Conservation (phyloP, 2,797 vertebrate genomes). For the Hapalemur alaotrensis region DNA sequence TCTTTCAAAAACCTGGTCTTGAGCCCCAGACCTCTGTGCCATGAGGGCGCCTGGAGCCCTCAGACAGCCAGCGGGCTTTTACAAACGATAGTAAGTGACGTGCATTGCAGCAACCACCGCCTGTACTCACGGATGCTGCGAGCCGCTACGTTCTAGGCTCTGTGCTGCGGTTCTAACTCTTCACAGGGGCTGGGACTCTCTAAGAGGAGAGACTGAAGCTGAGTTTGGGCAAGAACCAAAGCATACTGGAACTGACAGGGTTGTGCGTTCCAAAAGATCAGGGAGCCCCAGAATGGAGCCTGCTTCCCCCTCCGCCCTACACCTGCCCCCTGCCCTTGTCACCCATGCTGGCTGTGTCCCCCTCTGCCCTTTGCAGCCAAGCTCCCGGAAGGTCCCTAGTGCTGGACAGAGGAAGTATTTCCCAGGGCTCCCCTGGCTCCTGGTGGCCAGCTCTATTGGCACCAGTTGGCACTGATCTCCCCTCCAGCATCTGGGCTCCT, state of each 20-base stretch:
- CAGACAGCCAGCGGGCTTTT: background rate
- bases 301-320: too few relatives aligned
- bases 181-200: background rate
- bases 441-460: background rate
- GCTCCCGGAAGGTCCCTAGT: background rate
- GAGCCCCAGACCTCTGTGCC: background rate
- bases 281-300: background rate
- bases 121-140: background rate
- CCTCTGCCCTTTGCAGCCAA: background rate
- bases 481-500: background rate
- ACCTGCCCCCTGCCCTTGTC: background rate
- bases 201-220: background rate
- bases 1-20: background rate
- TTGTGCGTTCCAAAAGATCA: background rate
- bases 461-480: background rate
- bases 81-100: background rate
- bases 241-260: background rate
- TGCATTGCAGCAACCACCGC: too few relatives aligned
- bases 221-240: background rate
- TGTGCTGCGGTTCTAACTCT: background rate
- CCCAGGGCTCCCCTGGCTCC: background rate
- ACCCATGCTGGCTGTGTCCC: rapidly evolving
- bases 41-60: background rate
- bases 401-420: background rate
- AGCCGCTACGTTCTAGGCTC: background rate